phyloP scores from a whole-genome alignment of 2,113 vertebrate species.

The Antechinus stuartii region DNA sequence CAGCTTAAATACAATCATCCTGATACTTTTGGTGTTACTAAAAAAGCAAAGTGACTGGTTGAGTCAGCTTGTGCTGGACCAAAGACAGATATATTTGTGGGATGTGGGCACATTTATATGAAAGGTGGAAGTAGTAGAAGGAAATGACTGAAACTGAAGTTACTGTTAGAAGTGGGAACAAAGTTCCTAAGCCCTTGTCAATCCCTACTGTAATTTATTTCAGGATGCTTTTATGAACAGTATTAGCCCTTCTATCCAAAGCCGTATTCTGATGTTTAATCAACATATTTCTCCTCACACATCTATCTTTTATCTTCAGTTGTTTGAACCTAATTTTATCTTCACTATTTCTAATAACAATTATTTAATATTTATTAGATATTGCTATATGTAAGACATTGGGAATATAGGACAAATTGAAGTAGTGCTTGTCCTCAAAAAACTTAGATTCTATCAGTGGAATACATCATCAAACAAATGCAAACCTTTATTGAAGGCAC shows the following conservation, averaged over 20 bases:
- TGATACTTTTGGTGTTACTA: constrained; percentile 32
- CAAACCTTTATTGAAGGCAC: not conserved
- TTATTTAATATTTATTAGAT: too few species aligned
- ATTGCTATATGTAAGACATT: too few species aligned
- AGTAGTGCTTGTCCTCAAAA: not conserved
- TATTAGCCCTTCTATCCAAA: not conserved
- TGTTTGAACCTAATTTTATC: not conserved
- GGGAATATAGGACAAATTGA: not conserved
- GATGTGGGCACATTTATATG: not conserved
- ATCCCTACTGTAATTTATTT: not conserved
- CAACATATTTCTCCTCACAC: not conserved
- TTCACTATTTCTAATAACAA: not conserved
- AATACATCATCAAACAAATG: not conserved
- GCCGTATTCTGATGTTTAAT: not conserved
- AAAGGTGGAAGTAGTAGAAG: not conserved
- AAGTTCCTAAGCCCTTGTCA: not conserved
- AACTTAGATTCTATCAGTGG: not conserved
- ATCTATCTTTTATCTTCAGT: not conserved
- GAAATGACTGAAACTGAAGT: not conserved
- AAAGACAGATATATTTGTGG: constrained; percentile 46
- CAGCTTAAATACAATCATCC: constrained; percentile 40
- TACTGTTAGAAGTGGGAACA: not conserved
- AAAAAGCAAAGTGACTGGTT: constrained; percentile 39
- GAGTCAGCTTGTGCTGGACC: constrained; percentile 33
- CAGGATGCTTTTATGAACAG: constrained; percentile 5